These are phyloP conservation scores for cattle (Bos taurus) DNA, from an alignment of 2,113 vertebrate genomes.

Conservation along the genomic window ARS-UCD2.0 NC_037337.1:20649001-20649500, in stretches of 20 bases:
- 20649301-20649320: not conserved
- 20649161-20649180: not conserved
- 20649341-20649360: not conserved
- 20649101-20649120: not conserved
- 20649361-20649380: slow-evolving; percentile 21
- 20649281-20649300: slow-evolving; percentile 24
- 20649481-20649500: not conserved
- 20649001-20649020: too few species aligned
- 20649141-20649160: not conserved
- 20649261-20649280: slow-evolving; percentile 49
- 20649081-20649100: not conserved
- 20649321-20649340: slow-evolving; percentile 17
- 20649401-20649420: not conserved
- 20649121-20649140: not conserved
- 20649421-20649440: not conserved
- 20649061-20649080: not conserved
- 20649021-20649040: too few species aligned
- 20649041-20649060: not conserved
- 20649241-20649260: slow-evolving; percentile 42
- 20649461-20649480: not conserved
- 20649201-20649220: slow-evolving; percentile 39
- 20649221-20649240: not conserved
- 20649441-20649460: slow-evolving; percentile 49
- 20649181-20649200: not conserved
- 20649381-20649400: slow-evolving; percentile 29